Percentiles rank a stretch among this genome's conserved stretches.
These are phyloP conservation scores for honey bee (Apis mellifera) DNA, from an alignment of 1,140 invertebrate species.

Conservation along the genomic window DNA sequence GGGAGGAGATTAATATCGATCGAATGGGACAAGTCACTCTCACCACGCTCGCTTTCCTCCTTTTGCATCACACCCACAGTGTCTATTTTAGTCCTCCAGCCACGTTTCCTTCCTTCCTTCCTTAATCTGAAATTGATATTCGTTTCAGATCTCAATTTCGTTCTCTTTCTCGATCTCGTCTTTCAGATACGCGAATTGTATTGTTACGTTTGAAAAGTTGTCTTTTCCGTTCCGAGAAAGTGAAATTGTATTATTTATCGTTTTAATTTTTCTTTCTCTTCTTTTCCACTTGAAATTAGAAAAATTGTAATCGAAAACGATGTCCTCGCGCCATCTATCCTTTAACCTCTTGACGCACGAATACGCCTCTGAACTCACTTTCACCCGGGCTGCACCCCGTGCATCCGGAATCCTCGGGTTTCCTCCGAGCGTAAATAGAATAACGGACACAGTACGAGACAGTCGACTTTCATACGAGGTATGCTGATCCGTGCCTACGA, in stretches of 20 bases:
- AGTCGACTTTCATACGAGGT: not conserved
- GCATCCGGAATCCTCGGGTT: conserved; percentile 56
- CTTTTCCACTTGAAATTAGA: too few relatives aligned
- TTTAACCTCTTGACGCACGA: conserved; percentile 7
- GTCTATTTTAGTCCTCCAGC: not conserved
- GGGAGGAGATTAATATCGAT: conserved; percentile 46
- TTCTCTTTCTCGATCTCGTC: too few relatives aligned
- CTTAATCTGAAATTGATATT: not conserved
- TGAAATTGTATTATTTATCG: too few relatives aligned
- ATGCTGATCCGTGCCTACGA: not conserved
- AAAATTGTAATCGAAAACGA: not conserved
- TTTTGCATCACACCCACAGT: not conserved
- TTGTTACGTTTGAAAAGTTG: too few relatives aligned
- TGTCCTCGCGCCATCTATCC: not conserved
- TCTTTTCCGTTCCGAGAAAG: too few relatives aligned
- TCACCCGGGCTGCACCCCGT: conserved; percentile 63
- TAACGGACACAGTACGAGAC: conserved; percentile 21
- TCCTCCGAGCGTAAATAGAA: conserved; percentile 42
- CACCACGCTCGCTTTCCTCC: conserved; percentile 13
- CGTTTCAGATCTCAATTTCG: too few relatives aligned
- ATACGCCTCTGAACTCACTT: conserved; percentile 69
- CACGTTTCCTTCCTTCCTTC: not conserved
- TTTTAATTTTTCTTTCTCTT: too few relatives aligned
- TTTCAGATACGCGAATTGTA: too few relatives aligned
- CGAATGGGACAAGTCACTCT: conserved; percentile 25